phyloP scores from a whole-genome alignment of 2,797 vertebrate genomes.

The Phalloptychus januarius region DNA sequence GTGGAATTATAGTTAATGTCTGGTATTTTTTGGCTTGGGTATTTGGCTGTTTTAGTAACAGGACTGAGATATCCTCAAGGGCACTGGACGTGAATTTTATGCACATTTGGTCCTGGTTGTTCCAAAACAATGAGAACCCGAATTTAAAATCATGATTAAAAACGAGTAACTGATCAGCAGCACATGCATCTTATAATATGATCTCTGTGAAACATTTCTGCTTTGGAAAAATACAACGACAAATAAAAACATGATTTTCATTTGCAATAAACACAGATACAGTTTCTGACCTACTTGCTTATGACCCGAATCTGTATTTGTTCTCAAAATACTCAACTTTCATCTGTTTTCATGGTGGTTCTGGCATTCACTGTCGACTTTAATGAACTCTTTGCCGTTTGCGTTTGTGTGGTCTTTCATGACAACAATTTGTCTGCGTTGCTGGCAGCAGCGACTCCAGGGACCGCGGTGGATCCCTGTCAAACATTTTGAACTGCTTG shows the following conservation, averaged over 20 bases:
- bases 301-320: conserved; percentile 30
- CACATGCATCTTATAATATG: no score
- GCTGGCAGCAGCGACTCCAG: conserved; percentile 22
- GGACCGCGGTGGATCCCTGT: conserved; percentile 10
- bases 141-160: not conserved
- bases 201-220: not conserved
- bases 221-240: not conserved
- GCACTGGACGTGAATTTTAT: not conserved
- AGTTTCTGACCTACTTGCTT: conserved; percentile 21
- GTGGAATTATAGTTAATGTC: not conserved
- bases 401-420: conserved; percentile 69
- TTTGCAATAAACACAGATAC: not conserved
- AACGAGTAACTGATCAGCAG: not conserved
- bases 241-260: not conserved
- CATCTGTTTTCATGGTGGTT: conserved; percentile 53
- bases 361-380: conserved; percentile 29
- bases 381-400: conserved; percentile 34
- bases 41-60: not conserved
- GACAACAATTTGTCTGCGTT: conserved; percentile 46
- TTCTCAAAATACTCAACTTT: conserved; percentile 27
- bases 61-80: conserved; percentile 1
- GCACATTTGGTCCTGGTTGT: not conserved
- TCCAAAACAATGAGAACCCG: not conserved
- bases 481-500: conserved; percentile 24
- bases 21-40: not conserved